A percentile compares a stretch with the other conserved stretches of the same genome.
Conservation (phyloP, 2,888 invertebrate species). For the Tipula lateralis region DNA sequence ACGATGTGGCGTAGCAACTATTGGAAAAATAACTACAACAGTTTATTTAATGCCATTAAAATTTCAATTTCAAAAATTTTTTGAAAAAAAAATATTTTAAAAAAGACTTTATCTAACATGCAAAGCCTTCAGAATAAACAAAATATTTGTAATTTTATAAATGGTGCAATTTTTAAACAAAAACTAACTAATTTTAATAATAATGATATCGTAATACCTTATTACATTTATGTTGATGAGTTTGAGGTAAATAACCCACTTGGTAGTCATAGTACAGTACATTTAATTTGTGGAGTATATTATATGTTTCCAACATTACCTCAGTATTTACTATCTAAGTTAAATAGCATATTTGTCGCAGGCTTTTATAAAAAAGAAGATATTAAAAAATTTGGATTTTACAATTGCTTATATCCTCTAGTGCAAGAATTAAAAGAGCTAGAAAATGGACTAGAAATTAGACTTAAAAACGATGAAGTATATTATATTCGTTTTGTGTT, state of each 20-base stretch:
- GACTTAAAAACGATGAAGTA: too few species aligned
- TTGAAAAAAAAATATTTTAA: too few species aligned
- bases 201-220: not conserved
- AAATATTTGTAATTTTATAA: not conserved
- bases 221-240: not conserved
- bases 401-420: not conserved
- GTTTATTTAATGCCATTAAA: too few species aligned
- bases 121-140: too few species aligned
- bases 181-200: not conserved
- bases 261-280: not conserved
- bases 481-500: not conserved
- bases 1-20: too few species aligned
- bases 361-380: not conserved
- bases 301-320: not conserved
- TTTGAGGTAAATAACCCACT: not conserved
- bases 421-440: too few species aligned
- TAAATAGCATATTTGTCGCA: not conserved
- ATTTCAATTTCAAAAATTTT: too few species aligned
- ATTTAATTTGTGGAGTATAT: not conserved
- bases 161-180: not conserved
- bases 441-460: too few species aligned
- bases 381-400: not conserved
- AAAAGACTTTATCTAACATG: too few species aligned
- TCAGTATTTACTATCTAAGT: too few species aligned
- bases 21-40: too few species aligned